phyloP scores from a whole-genome alignment of 1,140 invertebrate genomes.

The Aphidius ervi region DNA sequence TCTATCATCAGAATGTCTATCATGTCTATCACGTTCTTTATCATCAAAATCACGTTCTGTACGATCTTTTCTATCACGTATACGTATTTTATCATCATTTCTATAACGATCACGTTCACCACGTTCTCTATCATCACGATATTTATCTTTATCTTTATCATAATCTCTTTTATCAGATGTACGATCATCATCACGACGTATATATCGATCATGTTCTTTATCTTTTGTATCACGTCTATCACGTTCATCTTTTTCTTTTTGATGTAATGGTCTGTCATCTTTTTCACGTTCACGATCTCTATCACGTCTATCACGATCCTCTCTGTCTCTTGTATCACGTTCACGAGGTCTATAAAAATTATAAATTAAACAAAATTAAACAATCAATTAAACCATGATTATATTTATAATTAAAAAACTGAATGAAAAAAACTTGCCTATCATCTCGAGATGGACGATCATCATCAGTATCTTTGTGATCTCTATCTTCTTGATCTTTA shows the following conservation, averaged over 20 bases:
- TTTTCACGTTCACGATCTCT: slow-evolving; percentile 36
- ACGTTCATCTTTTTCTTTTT: slow-evolving; percentile 44
- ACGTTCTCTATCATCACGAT: slow-evolving; percentile 32
- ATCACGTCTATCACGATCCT: slow-evolving; percentile 37
- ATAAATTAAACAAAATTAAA: not conserved
- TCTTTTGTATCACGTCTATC: slow-evolving; percentile 35
- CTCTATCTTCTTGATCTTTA: slow-evolving; percentile 40
- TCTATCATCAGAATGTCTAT: slow-evolving; percentile 39
- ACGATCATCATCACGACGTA: slow-evolving; percentile 40
- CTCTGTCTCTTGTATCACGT: slow-evolving; percentile 28
- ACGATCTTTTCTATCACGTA: slow-evolving; percentile 37
- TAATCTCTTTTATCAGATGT: slow-evolving; percentile 41
- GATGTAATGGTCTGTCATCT: slow-evolving; percentile 39
- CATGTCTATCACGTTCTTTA: slow-evolving; percentile 41
- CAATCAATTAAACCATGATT: slow-evolving; percentile 11
- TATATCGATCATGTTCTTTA: slow-evolving; percentile 42
- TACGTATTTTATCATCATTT: slow-evolving; percentile 39
- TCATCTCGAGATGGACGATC: slow-evolving; percentile 41
- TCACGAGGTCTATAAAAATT: slow-evolving; percentile 21
- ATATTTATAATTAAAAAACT: not conserved
- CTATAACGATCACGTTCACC: slow-evolving; percentile 45
- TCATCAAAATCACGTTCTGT: slow-evolving; percentile 38
- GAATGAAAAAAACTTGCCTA: slow-evolving; percentile 28
- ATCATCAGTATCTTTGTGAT: slow-evolving; percentile 45
- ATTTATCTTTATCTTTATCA: slow-evolving; percentile 36